A percentile compares a stretch with the other conserved stretches of the same genome.
These are phyloP conservation scores for Luperina testacea DNA, from an alignment of 2,888 invertebrate genomes.

Conservation along the genomic window DNA sequence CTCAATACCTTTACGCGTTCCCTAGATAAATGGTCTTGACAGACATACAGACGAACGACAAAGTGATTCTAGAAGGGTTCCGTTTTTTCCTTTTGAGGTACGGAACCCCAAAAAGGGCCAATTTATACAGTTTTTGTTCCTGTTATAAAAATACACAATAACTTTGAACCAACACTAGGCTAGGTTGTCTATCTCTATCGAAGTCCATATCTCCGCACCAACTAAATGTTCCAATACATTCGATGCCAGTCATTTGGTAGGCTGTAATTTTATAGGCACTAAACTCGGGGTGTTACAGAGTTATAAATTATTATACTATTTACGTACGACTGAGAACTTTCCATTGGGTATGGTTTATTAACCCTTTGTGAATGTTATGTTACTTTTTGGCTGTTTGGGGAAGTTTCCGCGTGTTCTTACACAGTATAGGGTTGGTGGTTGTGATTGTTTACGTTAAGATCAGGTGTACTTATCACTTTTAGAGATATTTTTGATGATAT, in stretches of 20 bases:
- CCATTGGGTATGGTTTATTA: constrained; percentile 55
- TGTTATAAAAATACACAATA: background rate
- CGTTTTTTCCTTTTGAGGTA: too few relatives aligned
- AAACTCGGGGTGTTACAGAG: constrained; percentile 70
- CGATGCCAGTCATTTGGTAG: constrained; percentile 33
- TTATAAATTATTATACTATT: constrained; percentile 76
- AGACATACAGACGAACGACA: too few relatives aligned
- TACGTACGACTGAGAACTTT: constrained; percentile 70
- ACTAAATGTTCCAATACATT: constrained; percentile 49
- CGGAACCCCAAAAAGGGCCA: background rate
- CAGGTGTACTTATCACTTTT: background rate
- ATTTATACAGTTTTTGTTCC: background rate
- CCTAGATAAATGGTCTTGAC: too few relatives aligned
- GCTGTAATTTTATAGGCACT: constrained; percentile 72
- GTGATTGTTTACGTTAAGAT: background rate
- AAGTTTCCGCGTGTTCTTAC: constrained; percentile 12
- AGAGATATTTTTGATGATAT: background rate
- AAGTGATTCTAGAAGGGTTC: too few relatives aligned
- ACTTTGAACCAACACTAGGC: background rate
- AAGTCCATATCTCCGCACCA: constrained; percentile 3
- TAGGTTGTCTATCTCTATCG: constrained; percentile 10
- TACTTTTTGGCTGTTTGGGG: constrained; percentile 16
- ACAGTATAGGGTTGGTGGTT: background rate
- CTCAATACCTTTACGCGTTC: too few relatives aligned
- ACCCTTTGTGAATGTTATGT: constrained; percentile 32